These are phyloP conservation scores for Neuroterus valhalla DNA, from an alignment of 1,140 invertebrate genomes.

Conservation along the genomic window DNA sequence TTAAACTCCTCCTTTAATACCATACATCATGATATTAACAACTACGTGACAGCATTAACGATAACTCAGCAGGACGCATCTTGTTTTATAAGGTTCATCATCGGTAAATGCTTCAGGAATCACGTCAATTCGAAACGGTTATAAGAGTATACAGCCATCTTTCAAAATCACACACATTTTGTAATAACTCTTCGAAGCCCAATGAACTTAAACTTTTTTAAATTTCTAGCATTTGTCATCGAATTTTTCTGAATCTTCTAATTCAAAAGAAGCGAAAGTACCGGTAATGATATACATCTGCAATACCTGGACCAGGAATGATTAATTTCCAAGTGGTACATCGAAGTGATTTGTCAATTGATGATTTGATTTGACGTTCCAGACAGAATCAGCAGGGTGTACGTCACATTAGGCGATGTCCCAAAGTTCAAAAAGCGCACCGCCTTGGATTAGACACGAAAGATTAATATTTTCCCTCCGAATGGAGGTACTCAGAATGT, in stretches of 20 bases:
- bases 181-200: no score
- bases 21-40: constrained; percentile 19
- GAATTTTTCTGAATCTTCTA: no score
- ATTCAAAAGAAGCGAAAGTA: no score
- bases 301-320: neutral
- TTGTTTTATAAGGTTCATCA: constrained; percentile 21
- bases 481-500: neutral
- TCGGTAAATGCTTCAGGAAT: neutral
- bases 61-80: constrained; percentile 1
- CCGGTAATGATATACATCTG: no score
- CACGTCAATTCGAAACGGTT: neutral
- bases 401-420: neutral
- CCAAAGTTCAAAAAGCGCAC: neutral
- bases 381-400: neutral
- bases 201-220: no score
- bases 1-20: constrained; percentile 6
- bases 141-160: neutral
- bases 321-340: neutral
- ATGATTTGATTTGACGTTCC: neutral
- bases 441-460: neutral
- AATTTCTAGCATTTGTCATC: no score
- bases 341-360: neutral
- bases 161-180: no score
- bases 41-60: constrained; percentile 25
- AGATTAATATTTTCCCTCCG: neutral